Percentiles rank a stretch among this genome's conserved stretches.
Evolutionary conservation across 2,888 invertebrate species (phyloP).

Genomic region (Leucania comma): DNA sequence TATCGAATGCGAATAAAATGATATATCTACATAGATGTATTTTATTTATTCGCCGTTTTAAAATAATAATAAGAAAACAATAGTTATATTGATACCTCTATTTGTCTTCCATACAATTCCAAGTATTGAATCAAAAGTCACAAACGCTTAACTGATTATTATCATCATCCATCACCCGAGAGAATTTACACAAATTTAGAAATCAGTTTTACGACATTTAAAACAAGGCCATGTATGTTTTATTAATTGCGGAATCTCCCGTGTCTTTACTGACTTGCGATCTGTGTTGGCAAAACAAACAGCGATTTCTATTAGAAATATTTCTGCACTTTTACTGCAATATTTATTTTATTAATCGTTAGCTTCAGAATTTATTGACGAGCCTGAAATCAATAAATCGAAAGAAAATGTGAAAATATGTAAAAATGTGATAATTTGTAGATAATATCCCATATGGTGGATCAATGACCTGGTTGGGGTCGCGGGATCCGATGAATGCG

Average conservation of each 20-base stretch:
- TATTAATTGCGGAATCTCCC: slow-evolving; percentile 22
- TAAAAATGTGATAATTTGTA: too few relatives aligned
- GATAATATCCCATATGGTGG: too few relatives aligned
- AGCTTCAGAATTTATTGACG: background rate
- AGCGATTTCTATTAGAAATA: slow-evolving; percentile 11
- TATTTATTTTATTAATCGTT: slow-evolving; percentile 10
- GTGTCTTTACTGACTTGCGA: slow-evolving; percentile 3
- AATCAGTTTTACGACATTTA: slow-evolving; percentile 4
- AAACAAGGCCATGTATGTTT: slow-evolving; percentile 29
- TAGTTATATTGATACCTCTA: too few relatives aligned
- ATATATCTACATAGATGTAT: too few relatives aligned
- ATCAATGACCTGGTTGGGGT: too few relatives aligned
- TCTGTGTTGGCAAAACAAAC: slow-evolving; percentile 18
- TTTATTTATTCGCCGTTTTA: too few relatives aligned
- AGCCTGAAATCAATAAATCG: slow-evolving; percentile 16
- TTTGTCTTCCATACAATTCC: background rate
- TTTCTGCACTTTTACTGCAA: slow-evolving; percentile 15
- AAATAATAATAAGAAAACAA: too few relatives aligned
- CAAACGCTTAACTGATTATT: background rate
- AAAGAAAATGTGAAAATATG: too few relatives aligned
- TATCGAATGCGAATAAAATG: slow-evolving; percentile 3
- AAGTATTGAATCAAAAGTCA: background rate
- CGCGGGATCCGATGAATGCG: too few relatives aligned
- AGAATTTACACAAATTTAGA: slow-evolving; percentile 11
- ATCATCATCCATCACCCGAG: too few relatives aligned